Conservation (phyloP, 2,113 vertebrate species). For the Diphyllodes magnificus region DNA sequence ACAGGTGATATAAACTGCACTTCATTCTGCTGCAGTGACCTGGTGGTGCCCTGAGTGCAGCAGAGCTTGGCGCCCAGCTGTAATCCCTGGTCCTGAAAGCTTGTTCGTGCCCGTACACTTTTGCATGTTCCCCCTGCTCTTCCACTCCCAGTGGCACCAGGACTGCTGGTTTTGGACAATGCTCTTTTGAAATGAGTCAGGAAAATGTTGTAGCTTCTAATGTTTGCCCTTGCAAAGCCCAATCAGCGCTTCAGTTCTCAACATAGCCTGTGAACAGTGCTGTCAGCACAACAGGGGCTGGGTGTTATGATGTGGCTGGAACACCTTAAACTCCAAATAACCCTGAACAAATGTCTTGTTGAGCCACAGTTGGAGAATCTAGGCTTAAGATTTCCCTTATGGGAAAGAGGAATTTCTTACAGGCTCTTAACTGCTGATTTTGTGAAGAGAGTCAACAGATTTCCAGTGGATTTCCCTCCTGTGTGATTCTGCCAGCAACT, state of each 20-base stretch:
- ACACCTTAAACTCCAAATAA: not conserved
- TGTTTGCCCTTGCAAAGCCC: not conserved
- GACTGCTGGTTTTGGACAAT: not conserved
- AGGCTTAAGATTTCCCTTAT: not conserved
- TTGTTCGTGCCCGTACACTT: rapidly evolving
- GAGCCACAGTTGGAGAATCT: not conserved
- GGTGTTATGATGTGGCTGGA: not conserved
- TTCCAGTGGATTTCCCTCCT: not conserved
- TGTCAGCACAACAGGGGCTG: not conserved
- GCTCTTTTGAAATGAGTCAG: not conserved
- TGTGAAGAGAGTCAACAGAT: not conserved
- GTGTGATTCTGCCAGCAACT: not conserved
- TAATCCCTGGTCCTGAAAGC: not conserved
- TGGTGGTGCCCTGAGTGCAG: not conserved
- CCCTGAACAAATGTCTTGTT: not conserved
- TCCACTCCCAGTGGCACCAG: not conserved
- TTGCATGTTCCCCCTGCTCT: not conserved
- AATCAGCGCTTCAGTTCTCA: not conserved
- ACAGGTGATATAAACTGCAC: not conserved
- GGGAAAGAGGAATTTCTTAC: not conserved
- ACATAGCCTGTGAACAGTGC: not conserved
- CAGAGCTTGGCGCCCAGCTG: rapidly evolving
- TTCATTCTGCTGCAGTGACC: not conserved
- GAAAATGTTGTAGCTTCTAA: not conserved
- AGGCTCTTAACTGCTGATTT: not conserved